These are phyloP conservation scores for Ectemnius continuus DNA, from an alignment of 2,888 invertebrate species.

Conservation along the genomic window DNA sequence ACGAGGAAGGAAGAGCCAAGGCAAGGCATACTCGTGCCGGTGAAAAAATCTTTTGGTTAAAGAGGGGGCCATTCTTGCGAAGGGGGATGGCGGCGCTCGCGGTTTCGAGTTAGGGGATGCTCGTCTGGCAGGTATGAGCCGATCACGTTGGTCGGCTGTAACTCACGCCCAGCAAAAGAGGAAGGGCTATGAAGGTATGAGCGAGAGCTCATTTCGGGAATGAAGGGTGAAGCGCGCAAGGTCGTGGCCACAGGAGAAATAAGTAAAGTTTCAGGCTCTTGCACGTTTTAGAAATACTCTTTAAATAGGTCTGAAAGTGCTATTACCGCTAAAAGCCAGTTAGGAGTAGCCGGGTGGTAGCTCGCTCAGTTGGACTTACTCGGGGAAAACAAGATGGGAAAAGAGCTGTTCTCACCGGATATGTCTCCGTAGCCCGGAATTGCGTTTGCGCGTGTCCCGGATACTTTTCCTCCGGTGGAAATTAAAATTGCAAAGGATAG, in stretches of 20 bases:
- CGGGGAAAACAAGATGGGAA: slow-evolving; percentile 38
- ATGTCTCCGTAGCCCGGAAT: slow-evolving; percentile 13
- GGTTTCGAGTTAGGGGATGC: too few species aligned
- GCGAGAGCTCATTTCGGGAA: too few species aligned
- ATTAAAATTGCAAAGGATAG: slow-evolving; percentile 40
- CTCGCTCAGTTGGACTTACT: slow-evolving; percentile 28
- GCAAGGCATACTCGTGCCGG: too few species aligned
- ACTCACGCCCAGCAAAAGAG: too few species aligned
- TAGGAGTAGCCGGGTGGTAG: slow-evolving; percentile 33
- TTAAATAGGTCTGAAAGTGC: slow-evolving; percentile 52
- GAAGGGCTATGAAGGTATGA: too few species aligned
- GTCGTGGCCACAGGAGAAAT: background rate
- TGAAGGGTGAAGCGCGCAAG: background rate
- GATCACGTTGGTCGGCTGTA: too few species aligned
- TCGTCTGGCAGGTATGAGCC: too few species aligned
- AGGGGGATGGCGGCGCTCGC: too few species aligned
- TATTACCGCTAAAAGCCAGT: slow-evolving; percentile 56
- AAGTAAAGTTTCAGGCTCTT: slow-evolving; percentile 38
- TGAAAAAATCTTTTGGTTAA: too few species aligned
- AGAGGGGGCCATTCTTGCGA: too few species aligned
- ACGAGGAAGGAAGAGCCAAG: background rate
- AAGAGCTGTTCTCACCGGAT: slow-evolving; percentile 32
- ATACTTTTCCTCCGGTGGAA: slow-evolving; percentile 6
- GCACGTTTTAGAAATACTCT: slow-evolving; percentile 48
- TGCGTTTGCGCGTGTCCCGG: slow-evolving; percentile 14